Evolutionary conservation across 2,888 invertebrate species (phyloP).

Genomic region (Drosophila incognita): DNA sequence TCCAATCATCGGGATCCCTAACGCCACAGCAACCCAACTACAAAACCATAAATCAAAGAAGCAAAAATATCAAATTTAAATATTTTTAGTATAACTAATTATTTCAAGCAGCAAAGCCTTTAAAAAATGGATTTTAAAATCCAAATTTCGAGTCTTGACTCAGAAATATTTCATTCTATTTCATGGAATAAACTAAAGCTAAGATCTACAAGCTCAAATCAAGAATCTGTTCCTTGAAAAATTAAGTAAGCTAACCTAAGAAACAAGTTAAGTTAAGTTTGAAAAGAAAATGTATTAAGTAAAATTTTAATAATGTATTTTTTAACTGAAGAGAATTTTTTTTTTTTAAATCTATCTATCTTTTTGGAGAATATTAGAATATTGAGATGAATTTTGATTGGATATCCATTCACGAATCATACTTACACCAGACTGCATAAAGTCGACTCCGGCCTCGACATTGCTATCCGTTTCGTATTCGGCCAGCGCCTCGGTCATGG

Average conservation of each 20-base stretch:
- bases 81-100: not conserved
- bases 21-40: slow-evolving; percentile 90
- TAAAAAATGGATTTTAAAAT: not conserved
- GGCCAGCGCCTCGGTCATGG: slow-evolving; percentile 88
- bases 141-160: no score
- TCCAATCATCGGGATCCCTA: slow-evolving; percentile 88
- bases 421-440: slow-evolving; percentile 90
- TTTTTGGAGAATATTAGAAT: not conserved
- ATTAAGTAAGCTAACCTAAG: not conserved
- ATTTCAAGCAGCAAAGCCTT: not conserved
- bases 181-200: not conserved
- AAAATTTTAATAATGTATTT: no score
- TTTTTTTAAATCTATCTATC: no score
- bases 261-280: not conserved
- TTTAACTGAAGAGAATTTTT: no score
- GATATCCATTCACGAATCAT: slow-evolving; percentile 13
- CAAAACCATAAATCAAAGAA: not conserved
- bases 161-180: no score
- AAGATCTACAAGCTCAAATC: not conserved
- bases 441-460: slow-evolving; percentile 90
- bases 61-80: not conserved
- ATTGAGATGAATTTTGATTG: not conserved
- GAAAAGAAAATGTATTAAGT: not conserved
- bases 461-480: slow-evolving; percentile 87
- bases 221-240: not conserved